These are phyloP conservation scores for Alouatta palliata DNA, from an alignment of 2,113 vertebrate species.

Conservation along the genomic window DNA sequence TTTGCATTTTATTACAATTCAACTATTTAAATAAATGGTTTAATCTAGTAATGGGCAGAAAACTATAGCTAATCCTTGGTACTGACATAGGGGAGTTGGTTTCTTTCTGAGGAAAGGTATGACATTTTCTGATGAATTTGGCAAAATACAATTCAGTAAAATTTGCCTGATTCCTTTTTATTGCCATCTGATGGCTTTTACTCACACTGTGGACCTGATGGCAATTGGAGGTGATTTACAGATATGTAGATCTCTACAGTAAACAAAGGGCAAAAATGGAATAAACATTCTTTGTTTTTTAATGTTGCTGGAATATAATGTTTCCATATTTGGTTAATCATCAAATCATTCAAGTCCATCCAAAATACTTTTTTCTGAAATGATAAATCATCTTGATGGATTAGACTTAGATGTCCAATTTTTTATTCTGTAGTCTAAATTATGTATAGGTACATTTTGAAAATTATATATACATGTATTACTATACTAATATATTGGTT, in stretches of 20 bases:
- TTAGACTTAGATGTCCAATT: background rate
- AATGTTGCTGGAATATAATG: background rate
- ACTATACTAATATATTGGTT: background rate
- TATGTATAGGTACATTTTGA: background rate
- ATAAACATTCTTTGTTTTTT: background rate
- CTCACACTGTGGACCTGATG: background rate
- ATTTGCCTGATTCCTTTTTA: background rate
- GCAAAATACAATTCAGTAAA: background rate
- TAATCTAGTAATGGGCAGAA: background rate
- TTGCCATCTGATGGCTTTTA: background rate
- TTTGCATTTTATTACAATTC: constrained; percentile 27
- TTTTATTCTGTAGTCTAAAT: background rate
- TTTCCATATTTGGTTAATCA: background rate
- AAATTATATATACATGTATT: background rate
- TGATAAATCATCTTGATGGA: background rate
- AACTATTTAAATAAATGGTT: background rate
- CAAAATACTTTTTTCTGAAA: background rate
- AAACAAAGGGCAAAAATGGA: background rate
- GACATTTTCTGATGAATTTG: background rate
- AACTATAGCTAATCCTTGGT: background rate
- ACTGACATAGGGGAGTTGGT: background rate
- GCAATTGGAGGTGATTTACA: background rate
- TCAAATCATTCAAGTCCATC: background rate
- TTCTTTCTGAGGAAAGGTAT: background rate
- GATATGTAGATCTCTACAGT: background rate